phyloP scores from a whole-genome alignment of 2,888 invertebrate genomes.

The Celastrina argiolus region DNA sequence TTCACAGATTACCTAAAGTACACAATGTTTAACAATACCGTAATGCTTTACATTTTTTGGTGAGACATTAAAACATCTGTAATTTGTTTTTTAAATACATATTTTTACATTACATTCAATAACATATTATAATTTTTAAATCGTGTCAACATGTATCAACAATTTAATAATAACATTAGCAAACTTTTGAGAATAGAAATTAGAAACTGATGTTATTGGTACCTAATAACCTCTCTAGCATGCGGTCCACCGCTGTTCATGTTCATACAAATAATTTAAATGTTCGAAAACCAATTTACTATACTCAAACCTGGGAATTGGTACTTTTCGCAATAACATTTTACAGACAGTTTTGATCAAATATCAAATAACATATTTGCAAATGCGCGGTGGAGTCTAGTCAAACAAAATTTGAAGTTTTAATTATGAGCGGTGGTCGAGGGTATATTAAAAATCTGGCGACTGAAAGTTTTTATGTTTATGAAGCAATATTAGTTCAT shows the following conservation, averaged over 20 bases:
- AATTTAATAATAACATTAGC: too few species aligned
- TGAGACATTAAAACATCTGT: too few species aligned
- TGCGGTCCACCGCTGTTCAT: not conserved
- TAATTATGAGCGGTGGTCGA: not conserved
- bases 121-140: too few species aligned
- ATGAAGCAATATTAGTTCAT: too few species aligned
- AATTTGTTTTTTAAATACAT: too few species aligned
- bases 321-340: not conserved
- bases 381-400: not conserved
- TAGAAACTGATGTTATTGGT: not conserved
- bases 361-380: not conserved
- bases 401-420: not conserved
- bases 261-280: not conserved
- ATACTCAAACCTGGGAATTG: not conserved
- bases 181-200: not conserved
- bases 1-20: too few species aligned
- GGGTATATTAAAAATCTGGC: not conserved
- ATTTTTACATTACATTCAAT: too few species aligned
- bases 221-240: not conserved
- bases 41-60: too few species aligned
- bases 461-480: not conserved
- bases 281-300: not conserved
- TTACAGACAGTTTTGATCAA: not conserved
- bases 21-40: too few species aligned
- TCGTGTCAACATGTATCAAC: too few species aligned